Percentiles rank a stretch among this genome's conserved stretches.
Conservation (phyloP, 2,888 invertebrate genomes). For the Hyposoter didymator region DNA sequence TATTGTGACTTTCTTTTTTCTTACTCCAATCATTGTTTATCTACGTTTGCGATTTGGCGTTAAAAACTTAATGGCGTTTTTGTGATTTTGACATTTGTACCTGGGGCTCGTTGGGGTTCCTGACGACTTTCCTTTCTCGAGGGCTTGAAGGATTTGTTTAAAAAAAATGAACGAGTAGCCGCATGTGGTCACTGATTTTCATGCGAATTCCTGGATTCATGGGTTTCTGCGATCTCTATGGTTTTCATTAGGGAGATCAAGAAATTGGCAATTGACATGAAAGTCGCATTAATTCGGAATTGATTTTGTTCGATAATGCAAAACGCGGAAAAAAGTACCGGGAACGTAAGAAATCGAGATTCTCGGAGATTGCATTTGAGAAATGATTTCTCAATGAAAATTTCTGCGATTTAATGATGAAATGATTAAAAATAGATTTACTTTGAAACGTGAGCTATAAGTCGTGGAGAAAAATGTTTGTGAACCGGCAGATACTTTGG, state of each 20-base stretch:
- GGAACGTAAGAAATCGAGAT: not conserved
- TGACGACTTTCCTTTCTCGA: not conserved
- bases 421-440: not conserved
- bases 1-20: not conserved
- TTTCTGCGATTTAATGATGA: not conserved
- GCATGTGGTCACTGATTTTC: not conserved
- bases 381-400: not conserved
- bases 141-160: not conserved
- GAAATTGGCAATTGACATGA: not conserved
- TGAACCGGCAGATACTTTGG: not conserved
- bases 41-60: not conserved
- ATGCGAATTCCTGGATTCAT: not conserved
- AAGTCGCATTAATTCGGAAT: not conserved
- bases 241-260: not conserved
- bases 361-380: not conserved
- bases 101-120: not conserved
- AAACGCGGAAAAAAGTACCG: not conserved
- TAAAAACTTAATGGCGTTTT: not conserved
- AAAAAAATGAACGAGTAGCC: not conserved
- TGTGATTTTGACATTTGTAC: slow-evolving; percentile 3
- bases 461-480: not conserved
- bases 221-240: not conserved
- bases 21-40: not conserved
- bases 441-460: not conserved
- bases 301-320: not conserved